Conservation (phyloP, 2,888 invertebrate genomes). For the Chalcis sispes region DNA sequence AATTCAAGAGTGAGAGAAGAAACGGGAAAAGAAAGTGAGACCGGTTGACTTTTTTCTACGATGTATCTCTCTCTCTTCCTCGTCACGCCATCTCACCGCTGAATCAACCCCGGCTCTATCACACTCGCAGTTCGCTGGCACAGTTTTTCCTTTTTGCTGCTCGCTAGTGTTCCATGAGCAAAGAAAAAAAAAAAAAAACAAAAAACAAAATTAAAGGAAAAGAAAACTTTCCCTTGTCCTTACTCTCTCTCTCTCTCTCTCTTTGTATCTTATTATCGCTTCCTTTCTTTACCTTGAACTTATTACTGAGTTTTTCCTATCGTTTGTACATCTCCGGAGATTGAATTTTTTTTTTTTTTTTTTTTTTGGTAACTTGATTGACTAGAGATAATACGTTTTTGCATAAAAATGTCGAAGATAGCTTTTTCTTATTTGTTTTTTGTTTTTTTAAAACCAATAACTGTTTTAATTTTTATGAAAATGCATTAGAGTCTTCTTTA, state of each 20-base stretch:
- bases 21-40: background rate
- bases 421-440: slow-evolving; percentile 26
- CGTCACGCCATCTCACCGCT: slow-evolving; percentile 70
- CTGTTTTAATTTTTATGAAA: slow-evolving; percentile 6
- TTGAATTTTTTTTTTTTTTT: slow-evolving; percentile 52
- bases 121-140: slow-evolving; percentile 70
- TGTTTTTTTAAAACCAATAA: slow-evolving; percentile 5
- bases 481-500: slow-evolving; percentile 28
- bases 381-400: slow-evolving; percentile 16
- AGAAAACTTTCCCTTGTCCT: too few species aligned
- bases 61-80: slow-evolving; percentile 13
- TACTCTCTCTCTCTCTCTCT: too few species aligned
- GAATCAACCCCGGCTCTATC: slow-evolving; percentile 65
- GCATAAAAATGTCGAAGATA: slow-evolving; percentile 10
- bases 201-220: too few species aligned
- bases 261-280: slow-evolving; percentile 47
- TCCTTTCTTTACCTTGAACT: slow-evolving; percentile 2
- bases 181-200: slow-evolving; percentile 5
- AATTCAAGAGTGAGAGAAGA: background rate
- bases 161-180: slow-evolving; percentile 69
- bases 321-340: background rate
- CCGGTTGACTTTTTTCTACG: too few species aligned
- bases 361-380: slow-evolving; percentile 25
- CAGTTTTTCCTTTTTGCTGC: slow-evolving; percentile 71
- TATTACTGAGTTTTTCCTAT: background rate